Conservation (phyloP, 2,113 vertebrate species). For the Hymenochirus boettgeri region DNA sequence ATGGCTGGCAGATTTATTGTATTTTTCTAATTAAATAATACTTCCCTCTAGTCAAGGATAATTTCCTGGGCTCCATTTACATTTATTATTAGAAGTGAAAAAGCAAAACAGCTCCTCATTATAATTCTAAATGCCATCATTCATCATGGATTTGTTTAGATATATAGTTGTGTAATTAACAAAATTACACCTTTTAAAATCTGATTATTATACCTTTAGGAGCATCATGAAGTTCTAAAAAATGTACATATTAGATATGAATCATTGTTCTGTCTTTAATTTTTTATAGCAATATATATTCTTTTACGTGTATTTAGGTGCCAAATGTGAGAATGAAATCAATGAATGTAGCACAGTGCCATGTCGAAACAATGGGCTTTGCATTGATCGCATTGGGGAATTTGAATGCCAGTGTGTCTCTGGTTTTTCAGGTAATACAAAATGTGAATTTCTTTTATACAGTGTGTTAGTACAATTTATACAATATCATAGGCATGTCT, state of each 20-base stretch:
- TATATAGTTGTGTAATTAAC: slow-evolving; percentile 11
- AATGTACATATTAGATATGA: too few species aligned
- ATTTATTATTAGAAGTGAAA: slow-evolving; percentile 16
- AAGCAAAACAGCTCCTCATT: slow-evolving; percentile 5
- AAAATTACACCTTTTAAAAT: slow-evolving; percentile 1
- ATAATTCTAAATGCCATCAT: slow-evolving; percentile 9
- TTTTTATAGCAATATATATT: too few species aligned
- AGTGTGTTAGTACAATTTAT: not conserved
- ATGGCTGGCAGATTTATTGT: slow-evolving; percentile 29
- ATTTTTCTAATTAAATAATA: slow-evolving; percentile 31
- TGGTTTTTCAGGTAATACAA: slow-evolving; percentile 78
- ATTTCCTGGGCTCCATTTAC: slow-evolving; percentile 17
- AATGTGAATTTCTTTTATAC: not conserved
- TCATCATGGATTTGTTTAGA: not conserved
- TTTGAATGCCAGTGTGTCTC: slow-evolving; percentile 83
- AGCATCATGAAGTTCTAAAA: too few species aligned
- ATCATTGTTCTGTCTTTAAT: not conserved
- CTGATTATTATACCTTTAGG: not conserved
- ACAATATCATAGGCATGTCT: too few species aligned
- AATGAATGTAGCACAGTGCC: slow-evolving; percentile 87
- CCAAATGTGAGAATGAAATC: slow-evolving; percentile 89
- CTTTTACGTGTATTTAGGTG: slow-evolving; percentile 72
- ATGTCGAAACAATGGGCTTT: slow-evolving; percentile 80
- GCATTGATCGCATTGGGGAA: slow-evolving; percentile 75
- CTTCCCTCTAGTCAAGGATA: not conserved